Evolutionary conservation across 2,888 invertebrate species (phyloP).

Genomic region (Lepidocyrtinus sp.): DNA sequence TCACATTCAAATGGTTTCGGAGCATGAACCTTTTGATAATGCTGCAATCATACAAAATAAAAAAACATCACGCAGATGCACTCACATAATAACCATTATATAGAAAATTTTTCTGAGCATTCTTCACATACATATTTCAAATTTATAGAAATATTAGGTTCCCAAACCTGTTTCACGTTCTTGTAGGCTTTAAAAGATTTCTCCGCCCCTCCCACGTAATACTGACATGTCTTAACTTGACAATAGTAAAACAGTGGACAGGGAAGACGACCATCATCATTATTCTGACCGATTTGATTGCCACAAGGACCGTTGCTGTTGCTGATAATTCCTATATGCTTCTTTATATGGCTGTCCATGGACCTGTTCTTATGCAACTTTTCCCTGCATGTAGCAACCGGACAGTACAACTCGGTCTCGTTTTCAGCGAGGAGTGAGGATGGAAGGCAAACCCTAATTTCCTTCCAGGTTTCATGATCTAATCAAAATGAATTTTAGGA

Average conservation of each 20-base stretch:
- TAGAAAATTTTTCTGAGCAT: constrained; percentile 8
- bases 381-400: constrained; percentile 62
- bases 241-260: constrained; percentile 63
- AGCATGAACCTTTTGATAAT: constrained; percentile 74
- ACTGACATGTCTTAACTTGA: constrained; percentile 59
- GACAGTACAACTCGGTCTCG: constrained; percentile 60
- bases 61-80: not conserved
- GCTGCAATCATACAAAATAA: constrained; percentile 70
- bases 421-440: constrained; percentile 36
- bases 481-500: not conserved
- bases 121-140: constrained; percentile 73
- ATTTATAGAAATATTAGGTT: constrained; percentile 72
- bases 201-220: constrained; percentile 51
- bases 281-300: constrained; percentile 3
- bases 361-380: constrained; percentile 62
- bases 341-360: constrained; percentile 62
- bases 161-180: constrained; percentile 70
- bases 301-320: constrained; percentile 14
- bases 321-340: constrained; percentile 52
- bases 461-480: constrained; percentile 59
- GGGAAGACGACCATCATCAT: constrained; percentile 22
- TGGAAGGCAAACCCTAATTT: constrained; percentile 60
- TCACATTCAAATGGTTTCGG: constrained; percentile 72
- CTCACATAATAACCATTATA: constrained; percentile 3
- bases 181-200: constrained; percentile 48